Evolutionary conservation across 2,888 invertebrate species (phyloP), one percentile per base, ranked within the genome.

Genomic region (Mellilla xanthometata): DNA sequence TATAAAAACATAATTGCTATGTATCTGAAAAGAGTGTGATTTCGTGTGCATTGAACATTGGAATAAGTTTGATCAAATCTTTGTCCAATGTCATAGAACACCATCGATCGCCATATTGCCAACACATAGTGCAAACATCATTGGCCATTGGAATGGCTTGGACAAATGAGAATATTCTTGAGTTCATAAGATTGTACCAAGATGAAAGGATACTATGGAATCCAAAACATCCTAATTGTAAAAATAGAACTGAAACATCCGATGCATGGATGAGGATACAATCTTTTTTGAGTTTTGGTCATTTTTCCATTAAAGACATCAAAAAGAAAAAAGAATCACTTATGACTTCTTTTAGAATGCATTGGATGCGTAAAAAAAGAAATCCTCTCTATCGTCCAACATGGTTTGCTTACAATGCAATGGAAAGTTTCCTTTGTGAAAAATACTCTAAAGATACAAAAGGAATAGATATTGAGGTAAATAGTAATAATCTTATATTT

Each of bases 271-370:
- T 65, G n/a, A 67, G 83, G 58, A 84, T 90, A 54, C 76, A 80
- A 58, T 60, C 65, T 13, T 65, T 68, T 44, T 50, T 88, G 13
- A 76, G 75, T 51, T 65, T 76, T 38, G 58, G 74, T 36, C 58
- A 73, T 51, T 78, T 65, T 50, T 68, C 82, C 11, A 59, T 88
- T 33, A 55, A 56, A 41, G 81, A 81, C 48, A 60, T 89, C 12
- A 90, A 90, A 65, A 85, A 71, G 65, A 89, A 90, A 65, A 89
- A 87, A 52, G 89, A 89, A 54, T 84, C 83, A 1, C 52, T 90
- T 44, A 88, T 89, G 89, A 79, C 88, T 3, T 75, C 83, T 2
- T 89, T 81, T 55, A 71, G 88, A 56, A 69, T 76, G 64, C 79
- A 82, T 55, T 62, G 65, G 23, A 69, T 73, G 15, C 84, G 73